Percentiles rank a stretch among this genome's conserved stretches.
phyloP scores from a whole-genome alignment of 2,797 vertebrate species.

The Podarcis siculus region DNA sequence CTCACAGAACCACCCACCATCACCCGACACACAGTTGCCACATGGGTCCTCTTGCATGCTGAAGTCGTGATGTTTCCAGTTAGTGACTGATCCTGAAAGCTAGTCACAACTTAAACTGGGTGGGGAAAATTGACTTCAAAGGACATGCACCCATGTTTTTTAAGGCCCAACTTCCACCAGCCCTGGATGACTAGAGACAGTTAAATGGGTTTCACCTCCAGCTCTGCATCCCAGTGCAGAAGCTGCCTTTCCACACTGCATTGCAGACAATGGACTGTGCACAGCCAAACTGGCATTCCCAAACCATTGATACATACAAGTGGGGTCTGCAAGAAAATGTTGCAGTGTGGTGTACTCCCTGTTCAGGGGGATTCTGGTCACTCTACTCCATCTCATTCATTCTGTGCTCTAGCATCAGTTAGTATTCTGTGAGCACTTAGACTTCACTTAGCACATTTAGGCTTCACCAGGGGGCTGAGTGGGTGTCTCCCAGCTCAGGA shows the following conservation, averaged over 20 bases:
- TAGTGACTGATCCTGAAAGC: background rate
- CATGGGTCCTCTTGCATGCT: background rate
- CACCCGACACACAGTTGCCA: background rate
- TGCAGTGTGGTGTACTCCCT: background rate
- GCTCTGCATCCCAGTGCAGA: too few species aligned
- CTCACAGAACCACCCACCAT: too few species aligned
- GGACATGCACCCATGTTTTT: too few species aligned
- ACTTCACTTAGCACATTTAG: background rate
- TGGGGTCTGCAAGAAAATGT: background rate
- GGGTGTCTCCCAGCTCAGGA: too few species aligned
- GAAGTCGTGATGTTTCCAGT: background rate
- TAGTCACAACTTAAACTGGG: background rate
- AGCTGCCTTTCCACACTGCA: too few species aligned
- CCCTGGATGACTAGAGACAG: too few species aligned
- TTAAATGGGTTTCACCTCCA: too few species aligned
- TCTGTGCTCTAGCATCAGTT: background rate
- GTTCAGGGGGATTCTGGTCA: background rate
- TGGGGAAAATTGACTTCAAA: too few species aligned
- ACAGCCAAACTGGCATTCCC: background rate
- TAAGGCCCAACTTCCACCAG: too few species aligned
- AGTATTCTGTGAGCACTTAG: background rate
- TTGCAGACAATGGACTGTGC: background rate
- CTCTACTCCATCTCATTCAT: background rate
- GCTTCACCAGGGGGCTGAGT: background rate
- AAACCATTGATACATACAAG: too few species aligned